phyloP scores from a whole-genome alignment of 1,140 invertebrate species.

The Heterodera carotae region DNA sequence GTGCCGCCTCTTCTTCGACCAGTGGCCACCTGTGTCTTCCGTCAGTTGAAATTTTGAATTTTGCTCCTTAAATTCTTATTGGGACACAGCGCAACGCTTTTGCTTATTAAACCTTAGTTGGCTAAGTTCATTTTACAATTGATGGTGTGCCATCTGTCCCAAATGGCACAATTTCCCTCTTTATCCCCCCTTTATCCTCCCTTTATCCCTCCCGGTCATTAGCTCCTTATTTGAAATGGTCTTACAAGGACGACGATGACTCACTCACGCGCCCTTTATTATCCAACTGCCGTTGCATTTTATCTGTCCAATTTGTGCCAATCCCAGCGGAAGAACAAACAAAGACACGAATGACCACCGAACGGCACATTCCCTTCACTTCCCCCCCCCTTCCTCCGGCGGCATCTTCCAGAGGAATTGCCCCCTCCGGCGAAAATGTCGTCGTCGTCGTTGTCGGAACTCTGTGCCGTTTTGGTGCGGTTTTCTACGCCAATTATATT shows the following conservation, averaged over 20 bases:
- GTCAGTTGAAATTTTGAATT: no score
- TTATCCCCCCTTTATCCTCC: not conserved
- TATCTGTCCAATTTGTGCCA: not conserved
- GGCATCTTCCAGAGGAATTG: not conserved
- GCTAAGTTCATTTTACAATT: no score
- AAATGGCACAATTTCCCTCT: no score
- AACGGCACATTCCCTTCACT: not conserved
- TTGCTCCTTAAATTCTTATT: no score
- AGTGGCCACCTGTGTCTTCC: no score
- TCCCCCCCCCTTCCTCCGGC: no score
- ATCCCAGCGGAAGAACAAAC: not conserved
- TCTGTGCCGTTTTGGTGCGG: not conserved
- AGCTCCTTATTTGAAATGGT: not conserved
- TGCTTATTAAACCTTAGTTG: no score
- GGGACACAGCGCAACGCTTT: no score
- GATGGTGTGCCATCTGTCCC: no score
- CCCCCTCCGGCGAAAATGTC: not conserved
- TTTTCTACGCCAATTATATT: constrained; percentile 12
- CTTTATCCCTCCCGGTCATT: not conserved
- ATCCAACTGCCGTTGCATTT: not conserved
- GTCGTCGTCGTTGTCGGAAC: not conserved
- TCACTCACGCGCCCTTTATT: not conserved
- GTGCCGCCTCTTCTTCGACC: no score
- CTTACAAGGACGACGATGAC: not conserved
- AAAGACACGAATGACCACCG: not conserved